Conservation (phyloP, 2,797 vertebrate genomes). For the Leptatherina wallacei region DNA sequence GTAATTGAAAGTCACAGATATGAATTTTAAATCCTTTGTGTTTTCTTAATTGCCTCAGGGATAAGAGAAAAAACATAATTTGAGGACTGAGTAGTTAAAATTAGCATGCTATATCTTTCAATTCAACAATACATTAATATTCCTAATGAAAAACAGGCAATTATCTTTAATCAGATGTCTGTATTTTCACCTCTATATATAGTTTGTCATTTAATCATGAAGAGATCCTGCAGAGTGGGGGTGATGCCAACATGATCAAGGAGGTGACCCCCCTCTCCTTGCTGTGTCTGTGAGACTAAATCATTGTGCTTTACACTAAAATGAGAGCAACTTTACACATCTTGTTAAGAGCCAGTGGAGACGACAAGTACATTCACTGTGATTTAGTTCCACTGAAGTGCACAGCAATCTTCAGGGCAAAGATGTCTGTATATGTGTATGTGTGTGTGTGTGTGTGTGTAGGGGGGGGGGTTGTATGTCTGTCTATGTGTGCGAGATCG, state of each 20-base stretch:
- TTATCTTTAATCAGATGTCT: constrained; percentile 29
- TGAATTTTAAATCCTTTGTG: constrained; percentile 13
- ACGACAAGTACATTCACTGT: constrained; percentile 72
- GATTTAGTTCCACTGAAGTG: constrained; percentile 73
- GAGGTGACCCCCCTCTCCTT: constrained; percentile 57
- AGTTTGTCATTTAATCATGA: constrained; percentile 18
- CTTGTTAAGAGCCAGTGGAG: constrained; percentile 68
- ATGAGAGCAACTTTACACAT: constrained; percentile 60
- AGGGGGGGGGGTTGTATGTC: not conserved
- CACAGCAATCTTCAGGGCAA: constrained; percentile 59
- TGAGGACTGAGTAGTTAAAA: not conserved
- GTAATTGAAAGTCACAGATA: constrained; percentile 26
- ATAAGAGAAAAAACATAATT: constrained; percentile 3
- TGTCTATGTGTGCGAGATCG: constrained; percentile 13
- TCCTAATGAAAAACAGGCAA: not conserved
- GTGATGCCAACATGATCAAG: constrained; percentile 25
- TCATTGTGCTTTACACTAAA: constrained; percentile 58
- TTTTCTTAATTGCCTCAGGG: not conserved
- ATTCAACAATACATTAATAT: constrained; percentile 1
- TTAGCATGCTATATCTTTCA: not conserved
- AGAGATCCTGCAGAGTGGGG: not conserved
- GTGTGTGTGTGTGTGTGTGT: constrained; percentile 12
- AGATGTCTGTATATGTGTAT: constrained; percentile 7
- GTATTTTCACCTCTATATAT: constrained; percentile 15
- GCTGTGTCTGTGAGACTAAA: constrained; percentile 60